A percentile compares a stretch with the other conserved stretches of the same genome.
phyloP scores from a whole-genome alignment of 2,113 vertebrate species.

The Podarcis raffonei region DNA sequence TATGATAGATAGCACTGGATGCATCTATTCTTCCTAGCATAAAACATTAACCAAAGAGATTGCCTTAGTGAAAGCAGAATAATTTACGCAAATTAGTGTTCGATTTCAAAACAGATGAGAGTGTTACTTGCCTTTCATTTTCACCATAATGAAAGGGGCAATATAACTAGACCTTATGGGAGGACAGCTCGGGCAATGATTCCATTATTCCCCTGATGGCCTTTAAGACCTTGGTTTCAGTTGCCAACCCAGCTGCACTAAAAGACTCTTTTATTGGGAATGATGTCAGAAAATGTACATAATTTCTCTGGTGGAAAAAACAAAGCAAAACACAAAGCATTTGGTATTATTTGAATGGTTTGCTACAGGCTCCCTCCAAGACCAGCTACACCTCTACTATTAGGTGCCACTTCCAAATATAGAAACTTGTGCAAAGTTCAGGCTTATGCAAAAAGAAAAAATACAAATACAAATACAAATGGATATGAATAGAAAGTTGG shows the following conservation, averaged over 20 bases:
- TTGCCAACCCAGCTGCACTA: constrained; percentile 49
- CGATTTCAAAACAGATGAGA: not conserved
- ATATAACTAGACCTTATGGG: constrained; percentile 48
- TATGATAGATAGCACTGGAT: not conserved
- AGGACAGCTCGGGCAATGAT: constrained; percentile 38
- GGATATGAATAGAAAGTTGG: not conserved
- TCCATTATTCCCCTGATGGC: constrained; percentile 53
- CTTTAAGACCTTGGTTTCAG: constrained; percentile 55
- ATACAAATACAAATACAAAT: not conserved
- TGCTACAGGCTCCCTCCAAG: constrained; percentile 9
- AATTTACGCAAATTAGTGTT: constrained; percentile 18
- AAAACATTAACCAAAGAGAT: not conserved
- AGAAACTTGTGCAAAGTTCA: not conserved
- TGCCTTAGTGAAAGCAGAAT: constrained; percentile 5
- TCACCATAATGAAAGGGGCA: constrained; percentile 58
- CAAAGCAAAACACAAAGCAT: not conserved
- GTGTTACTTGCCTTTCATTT: constrained; percentile 34
- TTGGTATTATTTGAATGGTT: constrained; percentile 40
- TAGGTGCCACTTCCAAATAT: constrained; percentile 6
- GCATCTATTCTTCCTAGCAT: not conserved
- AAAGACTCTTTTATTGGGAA: constrained; percentile 45
- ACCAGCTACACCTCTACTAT: constrained; percentile 12
- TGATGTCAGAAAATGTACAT: constrained; percentile 34
- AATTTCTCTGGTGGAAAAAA: constrained; percentile 49
- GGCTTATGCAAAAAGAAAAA: not conserved